Percentiles rank a stretch among this genome's conserved stretches.
phyloP scores from a whole-genome alignment of 2,888 invertebrate species.

The Nymphalis polychloros region DNA sequence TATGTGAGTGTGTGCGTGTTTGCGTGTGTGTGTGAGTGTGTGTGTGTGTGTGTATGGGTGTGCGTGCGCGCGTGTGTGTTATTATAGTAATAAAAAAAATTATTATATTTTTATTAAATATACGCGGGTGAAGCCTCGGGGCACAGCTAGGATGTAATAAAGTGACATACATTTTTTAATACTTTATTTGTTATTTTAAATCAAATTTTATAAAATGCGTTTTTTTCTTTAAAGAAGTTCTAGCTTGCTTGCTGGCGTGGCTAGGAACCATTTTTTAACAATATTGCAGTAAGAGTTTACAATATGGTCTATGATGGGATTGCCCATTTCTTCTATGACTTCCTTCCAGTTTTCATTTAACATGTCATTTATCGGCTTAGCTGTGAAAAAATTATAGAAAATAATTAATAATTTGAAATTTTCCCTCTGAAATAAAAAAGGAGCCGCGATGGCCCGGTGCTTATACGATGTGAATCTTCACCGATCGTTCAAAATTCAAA shows the following conservation, averaged over 20 bases:
- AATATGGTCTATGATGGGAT: conserved; percentile 45
- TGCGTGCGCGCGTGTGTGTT: too few species aligned
- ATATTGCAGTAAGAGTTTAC: conserved; percentile 17
- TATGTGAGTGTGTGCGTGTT: too few species aligned
- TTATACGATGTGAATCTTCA: too few species aligned
- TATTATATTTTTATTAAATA: too few species aligned
- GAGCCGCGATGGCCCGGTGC: too few species aligned
- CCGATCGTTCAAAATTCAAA: too few species aligned
- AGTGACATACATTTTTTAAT: background rate
- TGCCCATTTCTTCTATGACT: conserved; percentile 44
- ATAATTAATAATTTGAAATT: background rate
- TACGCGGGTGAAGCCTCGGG: too few species aligned
- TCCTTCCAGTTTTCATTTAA: conserved; percentile 48
- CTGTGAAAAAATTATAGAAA: conserved; percentile 46
- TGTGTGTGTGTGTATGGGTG: too few species aligned
- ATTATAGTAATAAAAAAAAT: too few species aligned
- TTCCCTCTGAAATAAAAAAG: too few species aligned
- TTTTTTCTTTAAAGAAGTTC: conserved; percentile 31
- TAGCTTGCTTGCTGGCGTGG: conserved; percentile 42
- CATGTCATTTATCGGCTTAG: conserved; percentile 44
- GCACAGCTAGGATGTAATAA: background rate
- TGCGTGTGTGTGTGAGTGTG: too few species aligned
- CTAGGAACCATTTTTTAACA: conserved; percentile 34
- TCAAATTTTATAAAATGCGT: background rate
- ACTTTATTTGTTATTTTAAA: background rate